phyloP scores from a whole-genome alignment of 2,888 invertebrate genomes.

The Dasypogon diadema region DNA sequence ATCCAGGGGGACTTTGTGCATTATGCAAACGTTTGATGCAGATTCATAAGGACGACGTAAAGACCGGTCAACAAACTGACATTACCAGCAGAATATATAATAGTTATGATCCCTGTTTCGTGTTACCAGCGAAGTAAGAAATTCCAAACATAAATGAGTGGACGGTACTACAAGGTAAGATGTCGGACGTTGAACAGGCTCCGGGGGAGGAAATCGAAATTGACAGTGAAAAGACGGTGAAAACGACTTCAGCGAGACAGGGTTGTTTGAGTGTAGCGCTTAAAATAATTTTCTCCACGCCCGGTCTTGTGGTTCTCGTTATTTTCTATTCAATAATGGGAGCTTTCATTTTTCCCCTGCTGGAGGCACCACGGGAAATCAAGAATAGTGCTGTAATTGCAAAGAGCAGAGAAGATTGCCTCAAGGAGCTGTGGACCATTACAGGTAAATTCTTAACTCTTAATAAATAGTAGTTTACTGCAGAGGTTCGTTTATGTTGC shows the following conservation, averaged over 20 bases:
- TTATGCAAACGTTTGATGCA: slow-evolving; percentile 15
- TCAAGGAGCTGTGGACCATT: slow-evolving; percentile 82
- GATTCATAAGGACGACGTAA: background rate
- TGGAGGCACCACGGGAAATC: slow-evolving; percentile 79
- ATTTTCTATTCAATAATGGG: slow-evolving; percentile 81
- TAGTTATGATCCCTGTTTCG: slow-evolving; percentile 21
- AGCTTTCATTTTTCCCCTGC: slow-evolving; percentile 79
- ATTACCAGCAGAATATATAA: no score
- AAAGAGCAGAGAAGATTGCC: slow-evolving; percentile 76
- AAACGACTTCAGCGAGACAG: slow-evolving; percentile 27
- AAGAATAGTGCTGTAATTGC: slow-evolving; percentile 74
- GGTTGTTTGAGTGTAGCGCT: slow-evolving; percentile 62
- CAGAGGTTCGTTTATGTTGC: background rate
- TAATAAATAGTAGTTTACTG: background rate
- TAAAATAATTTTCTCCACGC: slow-evolving; percentile 67
- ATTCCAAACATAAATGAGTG: slow-evolving; percentile 59
- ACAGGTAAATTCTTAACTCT: slow-evolving; percentile 73
- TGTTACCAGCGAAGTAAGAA: slow-evolving; percentile 20
- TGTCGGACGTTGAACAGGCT: slow-evolving; percentile 69
- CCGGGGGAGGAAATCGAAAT: slow-evolving; percentile 62
- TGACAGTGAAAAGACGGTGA: slow-evolving; percentile 47
- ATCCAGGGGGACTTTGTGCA: slow-evolving; percentile 1
- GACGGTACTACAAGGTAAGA: slow-evolving; percentile 63
- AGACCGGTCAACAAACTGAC: background rate
- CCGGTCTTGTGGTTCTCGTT: slow-evolving; percentile 79